Evolutionary conservation across 2,888 invertebrate species (phyloP).

Genomic region (Agrotis ipsilon): DNA sequence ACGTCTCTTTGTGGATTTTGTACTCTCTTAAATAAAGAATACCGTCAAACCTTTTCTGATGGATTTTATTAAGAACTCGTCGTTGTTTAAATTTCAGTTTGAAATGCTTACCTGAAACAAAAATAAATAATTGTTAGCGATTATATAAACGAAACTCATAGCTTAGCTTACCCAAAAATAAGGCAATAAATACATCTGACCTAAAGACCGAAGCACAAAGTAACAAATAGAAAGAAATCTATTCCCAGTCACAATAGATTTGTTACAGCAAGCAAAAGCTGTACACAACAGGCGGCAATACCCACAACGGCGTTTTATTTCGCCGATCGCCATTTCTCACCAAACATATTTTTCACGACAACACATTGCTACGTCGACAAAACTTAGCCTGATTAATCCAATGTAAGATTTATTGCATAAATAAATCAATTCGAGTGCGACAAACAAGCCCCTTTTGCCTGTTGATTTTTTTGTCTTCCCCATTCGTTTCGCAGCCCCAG

Average conservation of each 20-base stretch:
- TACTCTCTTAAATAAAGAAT: not conserved
- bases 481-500: conserved; percentile 71
- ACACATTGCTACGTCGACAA: conserved; percentile 81
- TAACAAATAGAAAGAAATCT: conserved; percentile 32
- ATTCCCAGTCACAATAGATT: conserved; percentile 31
- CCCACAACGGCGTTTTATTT: conserved; percentile 57
- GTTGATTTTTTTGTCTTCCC: conserved; percentile 78
- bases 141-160: not conserved
- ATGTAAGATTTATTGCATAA: conserved; percentile 85
- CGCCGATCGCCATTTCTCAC: conserved; percentile 60
- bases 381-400: conserved; percentile 87
- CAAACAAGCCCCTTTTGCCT: conserved; percentile 77
- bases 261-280: conserved; percentile 30
- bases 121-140: not conserved
- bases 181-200: not conserved
- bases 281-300: conserved; percentile 34
- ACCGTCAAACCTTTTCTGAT: not conserved
- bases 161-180: not conserved
- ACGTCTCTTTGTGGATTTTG: not conserved
- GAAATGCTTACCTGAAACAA: conserved; percentile 49
- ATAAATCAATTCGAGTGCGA: conserved; percentile 86
- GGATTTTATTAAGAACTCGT: not conserved
- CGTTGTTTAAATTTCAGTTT: not conserved
- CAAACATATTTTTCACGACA: conserved; percentile 71
- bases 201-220: conserved; percentile 5